Evolutionary conservation across 1,140 invertebrate genomes (phyloP).

Genomic region (Paralvinella palmiformis): DNA sequence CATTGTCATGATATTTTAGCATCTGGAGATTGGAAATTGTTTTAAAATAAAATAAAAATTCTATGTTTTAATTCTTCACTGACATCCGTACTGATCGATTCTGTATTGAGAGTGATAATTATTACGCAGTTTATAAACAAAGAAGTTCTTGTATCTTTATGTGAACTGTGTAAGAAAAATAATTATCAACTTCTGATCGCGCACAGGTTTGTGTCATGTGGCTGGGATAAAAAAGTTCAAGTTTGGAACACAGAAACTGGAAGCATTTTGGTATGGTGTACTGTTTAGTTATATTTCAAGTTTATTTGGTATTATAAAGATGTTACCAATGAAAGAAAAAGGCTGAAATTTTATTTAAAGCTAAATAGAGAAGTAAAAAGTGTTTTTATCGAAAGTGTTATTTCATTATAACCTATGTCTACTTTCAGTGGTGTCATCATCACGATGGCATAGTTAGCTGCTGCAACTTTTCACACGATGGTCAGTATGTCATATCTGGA

Average conservation of each 20-base stretch:
- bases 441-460: conserved; percentile 43
- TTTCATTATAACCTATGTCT: conserved; percentile 1
- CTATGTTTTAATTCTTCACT: conserved; percentile 6
- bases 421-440: conserved; percentile 33
- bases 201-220: conserved; percentile 34
- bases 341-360: not conserved
- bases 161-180: not conserved
- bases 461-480: conserved; percentile 41
- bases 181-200: not conserved
- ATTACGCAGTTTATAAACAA: no score
- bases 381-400: not conserved
- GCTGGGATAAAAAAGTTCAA: conserved; percentile 44
- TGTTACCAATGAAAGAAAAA: not conserved
- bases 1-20: no score
- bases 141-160: no score
- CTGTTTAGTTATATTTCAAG: not conserved
- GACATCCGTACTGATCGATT: no score
- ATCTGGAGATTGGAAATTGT: no score
- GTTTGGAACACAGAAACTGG: conserved; percentile 41
- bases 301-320: not conserved
- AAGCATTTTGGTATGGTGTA: conserved; percentile 28
- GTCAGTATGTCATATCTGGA: conserved; percentile 32
- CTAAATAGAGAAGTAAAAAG: not conserved
- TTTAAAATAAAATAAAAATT: no score
- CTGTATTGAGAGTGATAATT: no score